Conservation (phyloP, 2,113 vertebrate genomes). For the Oncorhynchus nerka region DNA sequence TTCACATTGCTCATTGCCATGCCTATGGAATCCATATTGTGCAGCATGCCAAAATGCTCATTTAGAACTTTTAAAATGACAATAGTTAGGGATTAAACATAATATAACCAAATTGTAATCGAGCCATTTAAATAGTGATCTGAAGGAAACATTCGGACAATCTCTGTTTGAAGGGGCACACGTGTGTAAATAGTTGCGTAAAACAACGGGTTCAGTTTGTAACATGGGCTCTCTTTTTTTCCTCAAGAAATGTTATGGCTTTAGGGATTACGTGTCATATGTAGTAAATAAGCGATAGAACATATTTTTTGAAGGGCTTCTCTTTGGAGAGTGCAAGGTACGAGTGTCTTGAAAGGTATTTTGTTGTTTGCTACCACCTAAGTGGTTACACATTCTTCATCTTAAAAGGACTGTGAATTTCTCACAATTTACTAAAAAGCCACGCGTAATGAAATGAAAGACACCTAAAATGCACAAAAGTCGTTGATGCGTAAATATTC, state of each 20-base stretch:
- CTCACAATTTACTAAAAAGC: background rate
- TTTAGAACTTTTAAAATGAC: background rate
- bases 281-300: constrained; percentile 12
- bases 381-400: constrained; percentile 4
- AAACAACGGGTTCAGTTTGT: constrained; percentile 39
- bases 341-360: background rate
- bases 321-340: background rate
- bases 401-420: background rate
- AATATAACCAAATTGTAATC: background rate
- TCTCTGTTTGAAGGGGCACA: constrained; percentile 41
- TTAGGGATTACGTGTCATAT: constrained; percentile 27
- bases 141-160: background rate
- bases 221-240: background rate
- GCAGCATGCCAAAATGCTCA: too few species aligned
- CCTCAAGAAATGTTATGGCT: constrained; percentile 39
- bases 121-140: background rate
- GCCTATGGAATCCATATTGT: too few species aligned
- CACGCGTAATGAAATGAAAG: background rate
- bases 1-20: too few species aligned
- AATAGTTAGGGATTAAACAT: background rate
- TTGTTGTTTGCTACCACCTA: constrained; percentile 1
- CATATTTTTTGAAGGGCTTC: constrained; percentile 41
- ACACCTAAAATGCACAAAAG: too few species aligned
- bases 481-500: too few species aligned
- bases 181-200: constrained; percentile 42